Conservation (phyloP, 92 coral and sea anemone genomes). For the Paramuricea clavata region DNA sequence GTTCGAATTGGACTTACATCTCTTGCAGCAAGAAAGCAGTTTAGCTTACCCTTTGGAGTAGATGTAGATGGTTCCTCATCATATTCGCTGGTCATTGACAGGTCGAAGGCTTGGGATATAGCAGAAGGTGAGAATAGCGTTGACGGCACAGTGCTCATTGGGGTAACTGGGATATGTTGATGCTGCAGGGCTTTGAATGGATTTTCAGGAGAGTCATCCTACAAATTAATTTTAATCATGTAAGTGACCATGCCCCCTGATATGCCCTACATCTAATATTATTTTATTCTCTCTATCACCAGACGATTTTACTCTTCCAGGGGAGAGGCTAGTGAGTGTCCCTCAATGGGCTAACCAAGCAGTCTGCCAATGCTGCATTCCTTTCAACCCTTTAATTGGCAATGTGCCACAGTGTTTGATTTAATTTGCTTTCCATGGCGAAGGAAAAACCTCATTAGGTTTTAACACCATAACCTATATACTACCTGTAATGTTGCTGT, state of each 20-base stretch:
- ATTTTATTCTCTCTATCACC: no score
- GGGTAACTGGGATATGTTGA: background rate
- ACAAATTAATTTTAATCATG: background rate
- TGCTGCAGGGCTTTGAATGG: background rate
- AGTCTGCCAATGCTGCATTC: no score
- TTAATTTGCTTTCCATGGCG: no score
- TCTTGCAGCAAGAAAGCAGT: slow-evolving; percentile 60
- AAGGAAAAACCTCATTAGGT: no score
- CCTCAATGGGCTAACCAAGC: no score
- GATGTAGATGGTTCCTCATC: slow-evolving; percentile 2
- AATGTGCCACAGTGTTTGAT: no score
- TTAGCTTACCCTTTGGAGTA: slow-evolving; percentile 48
- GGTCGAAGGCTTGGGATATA: background rate
- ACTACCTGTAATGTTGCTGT: slow-evolving; percentile 3
- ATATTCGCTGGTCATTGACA: background rate
- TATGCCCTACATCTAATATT: no score
- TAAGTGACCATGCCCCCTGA: no score
- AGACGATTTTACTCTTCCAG: no score
- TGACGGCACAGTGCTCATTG: background rate
- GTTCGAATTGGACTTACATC: slow-evolving; percentile 64
- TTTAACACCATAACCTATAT: no score
- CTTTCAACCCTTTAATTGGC: no score
- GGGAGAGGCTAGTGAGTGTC: no score
- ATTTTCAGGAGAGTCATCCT: slow-evolving; percentile 7
- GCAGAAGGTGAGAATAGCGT: slow-evolving; percentile 12